Evolutionary conservation across 2,113 vertebrate species (phyloP), one percentile per base, ranked within the genome.

Genomic region (Oxyura jamaicensis): DNA sequence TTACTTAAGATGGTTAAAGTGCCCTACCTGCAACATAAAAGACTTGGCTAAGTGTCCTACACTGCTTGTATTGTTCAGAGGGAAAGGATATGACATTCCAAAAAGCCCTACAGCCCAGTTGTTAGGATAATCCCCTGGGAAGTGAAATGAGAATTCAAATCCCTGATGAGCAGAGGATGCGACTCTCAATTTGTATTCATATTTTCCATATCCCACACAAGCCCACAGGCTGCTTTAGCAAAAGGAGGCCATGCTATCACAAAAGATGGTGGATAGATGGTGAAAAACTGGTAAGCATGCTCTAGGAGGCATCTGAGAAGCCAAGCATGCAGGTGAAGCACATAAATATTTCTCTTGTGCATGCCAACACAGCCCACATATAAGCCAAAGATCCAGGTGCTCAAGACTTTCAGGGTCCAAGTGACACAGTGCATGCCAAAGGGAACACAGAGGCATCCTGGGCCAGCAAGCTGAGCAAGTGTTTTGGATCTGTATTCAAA

Each of bases 331-430:
- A 35, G 35, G 11, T 36, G 58, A 67, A 26, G 31, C 50, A 78
- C 48, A 46, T 4, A 77, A 65, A 31, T 22, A 41, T 18, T 63
- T 62, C 46, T 50, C 41, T n/a, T 25, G 23, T 18, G 7, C 9
- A 31, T 19, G 31, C 9, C 63, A 58, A 17, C 6, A 55, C 52
- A 91, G 41, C 28, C 59, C 48, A 44, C 13, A 29, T 7, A 66
- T 10, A 65, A 83, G 42, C 2, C 35, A 46, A 60, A 3, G 28
- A 81, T n/a, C 31, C 42, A 69, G 39, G 14, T 73, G 59, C 41
- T 31, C 58, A 41, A 19, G 41, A 72, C 26, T 46, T 12, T 3
- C 3, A 0, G 7, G 2, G 2, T 48, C 48, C 4, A 6, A 44
- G 68, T 3, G 25, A 77, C 1, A 26, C n/a, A 80, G 13, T 13